phyloP scores from a whole-genome alignment of 2,113 vertebrate genomes.

The Glaucomys volans region DNA sequence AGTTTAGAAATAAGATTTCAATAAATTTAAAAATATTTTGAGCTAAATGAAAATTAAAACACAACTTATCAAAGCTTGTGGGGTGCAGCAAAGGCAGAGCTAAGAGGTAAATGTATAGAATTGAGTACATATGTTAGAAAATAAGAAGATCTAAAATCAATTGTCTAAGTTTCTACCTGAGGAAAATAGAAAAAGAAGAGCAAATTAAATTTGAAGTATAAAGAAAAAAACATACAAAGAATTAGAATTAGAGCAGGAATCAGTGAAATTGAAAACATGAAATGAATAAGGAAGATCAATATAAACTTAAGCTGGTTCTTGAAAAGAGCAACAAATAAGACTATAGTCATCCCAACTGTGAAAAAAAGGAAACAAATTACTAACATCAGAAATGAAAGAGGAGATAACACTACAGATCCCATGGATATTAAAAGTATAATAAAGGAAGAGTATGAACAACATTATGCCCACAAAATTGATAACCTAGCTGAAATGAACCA shows the following conservation, averaged over 20 bases:
- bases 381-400: neutral
- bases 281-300: neutral
- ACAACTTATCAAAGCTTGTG: neutral
- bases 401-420: neutral
- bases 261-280: no score
- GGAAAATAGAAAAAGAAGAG: no score
- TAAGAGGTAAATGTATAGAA: neutral
- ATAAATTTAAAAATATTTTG: neutral
- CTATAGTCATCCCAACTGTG: neutral
- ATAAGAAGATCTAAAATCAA: neutral
- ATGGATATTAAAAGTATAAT: neutral
- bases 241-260: no score
- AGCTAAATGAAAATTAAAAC: neutral
- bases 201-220: no score
- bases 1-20: no score
- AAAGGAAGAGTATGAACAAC: neutral
- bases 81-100: neutral
- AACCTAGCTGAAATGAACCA: neutral
- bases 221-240: no score
- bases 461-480: neutral
- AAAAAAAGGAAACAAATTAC: neutral
- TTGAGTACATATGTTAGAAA: neutral
- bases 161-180: neutral
- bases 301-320: neutral
- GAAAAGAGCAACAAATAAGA: neutral